Evolutionary conservation across 1,140 invertebrate species (phyloP), one percentile per base, ranked within the genome.

Genomic region (Kradibia gibbosae): DNA sequence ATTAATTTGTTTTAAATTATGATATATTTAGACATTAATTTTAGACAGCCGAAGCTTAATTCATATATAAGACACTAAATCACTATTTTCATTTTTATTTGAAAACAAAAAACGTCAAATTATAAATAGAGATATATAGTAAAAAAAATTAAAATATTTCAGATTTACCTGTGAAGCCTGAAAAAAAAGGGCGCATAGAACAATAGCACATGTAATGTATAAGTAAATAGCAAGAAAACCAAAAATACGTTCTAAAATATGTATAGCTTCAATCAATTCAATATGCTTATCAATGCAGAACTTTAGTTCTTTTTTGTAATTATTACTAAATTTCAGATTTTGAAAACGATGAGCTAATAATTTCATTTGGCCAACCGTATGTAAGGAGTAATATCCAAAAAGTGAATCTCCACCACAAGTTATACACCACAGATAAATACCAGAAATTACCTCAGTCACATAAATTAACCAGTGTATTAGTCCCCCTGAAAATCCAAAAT

Each of bases 131-230:
- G n/a, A n/a, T n/a, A n/a, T n/a, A n/a, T n/a, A n/a, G n/a, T n/a
- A n/a, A n/a, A n/a, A n/a, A 15, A 53, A 20, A 15, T 20, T 20
- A 53, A 53, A 20, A 3, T 53, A 53, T 3, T 4, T 3, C 25
- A n/a, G 13, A 28, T 72, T 31, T 17, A 88, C 87, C 82, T 86
- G 70, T 11, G 85, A 48, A 1, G 82, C 65, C 53, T 88, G 87
- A 78, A 85, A 88, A 60, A 87, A 81, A 22, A 86, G 45, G 15
- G 81, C 65, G 42, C 87, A 88, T 34, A 86, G 79, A n/a, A 84
- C 70, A 20, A 84, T n/a, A 22, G 86, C 86, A 73, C 84, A 86
- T 0, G 87, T 85, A 31, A 84, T 20, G 7, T 81, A 80, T 0
- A 82, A 60, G 74, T 83, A 84, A 28, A 86, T 22, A 4, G 87